These are phyloP conservation scores for Dascyllus trimaculatus DNA, from an alignment of 2,113 vertebrate genomes.

Conservation along the genomic window DNA sequence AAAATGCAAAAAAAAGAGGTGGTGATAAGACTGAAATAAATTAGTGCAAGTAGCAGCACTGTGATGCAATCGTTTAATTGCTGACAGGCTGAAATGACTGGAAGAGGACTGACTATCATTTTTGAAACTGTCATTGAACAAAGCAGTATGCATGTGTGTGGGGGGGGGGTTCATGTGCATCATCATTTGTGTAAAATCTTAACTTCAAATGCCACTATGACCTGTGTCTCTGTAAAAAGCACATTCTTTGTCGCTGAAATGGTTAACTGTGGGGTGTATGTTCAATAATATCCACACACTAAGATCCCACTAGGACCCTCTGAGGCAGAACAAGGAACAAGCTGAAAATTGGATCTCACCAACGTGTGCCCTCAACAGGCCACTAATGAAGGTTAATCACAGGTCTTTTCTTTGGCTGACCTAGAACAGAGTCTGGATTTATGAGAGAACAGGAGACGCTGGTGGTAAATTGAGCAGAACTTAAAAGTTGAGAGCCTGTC, in stretches of 20 bases:
- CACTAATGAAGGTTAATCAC: slow-evolving; percentile 78
- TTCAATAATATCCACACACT: slow-evolving; percentile 44
- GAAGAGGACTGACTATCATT: neutral
- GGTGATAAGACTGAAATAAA: neutral
- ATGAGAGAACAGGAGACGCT: slow-evolving; percentile 62
- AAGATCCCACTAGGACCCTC: slow-evolving; percentile 12
- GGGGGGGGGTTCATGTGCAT: neutral
- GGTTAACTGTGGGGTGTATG: slow-evolving; percentile 16
- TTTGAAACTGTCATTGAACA: neutral
- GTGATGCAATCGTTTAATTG: neutral
- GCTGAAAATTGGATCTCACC: slow-evolving; percentile 73
- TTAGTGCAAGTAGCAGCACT: neutral
- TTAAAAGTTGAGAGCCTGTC: slow-evolving; percentile 44
- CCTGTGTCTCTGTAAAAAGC: too few relatives aligned
- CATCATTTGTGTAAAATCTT: neutral
- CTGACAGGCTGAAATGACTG: neutral
- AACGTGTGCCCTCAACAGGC: slow-evolving; percentile 78
- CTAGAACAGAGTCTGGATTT: slow-evolving; percentile 74
- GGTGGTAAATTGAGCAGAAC: slow-evolving; percentile 67
- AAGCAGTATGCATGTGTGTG: neutral
- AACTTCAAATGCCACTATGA: neutral
- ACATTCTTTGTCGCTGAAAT: neutral
- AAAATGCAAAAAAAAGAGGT: slow-evolving; percentile 15
- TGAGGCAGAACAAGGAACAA: slow-evolving; percentile 59
- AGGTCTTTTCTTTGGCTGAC: slow-evolving; percentile 74